phyloP scores from a whole-genome alignment of 1,140 invertebrate species.

The Meloidogyne exigua region DNA sequence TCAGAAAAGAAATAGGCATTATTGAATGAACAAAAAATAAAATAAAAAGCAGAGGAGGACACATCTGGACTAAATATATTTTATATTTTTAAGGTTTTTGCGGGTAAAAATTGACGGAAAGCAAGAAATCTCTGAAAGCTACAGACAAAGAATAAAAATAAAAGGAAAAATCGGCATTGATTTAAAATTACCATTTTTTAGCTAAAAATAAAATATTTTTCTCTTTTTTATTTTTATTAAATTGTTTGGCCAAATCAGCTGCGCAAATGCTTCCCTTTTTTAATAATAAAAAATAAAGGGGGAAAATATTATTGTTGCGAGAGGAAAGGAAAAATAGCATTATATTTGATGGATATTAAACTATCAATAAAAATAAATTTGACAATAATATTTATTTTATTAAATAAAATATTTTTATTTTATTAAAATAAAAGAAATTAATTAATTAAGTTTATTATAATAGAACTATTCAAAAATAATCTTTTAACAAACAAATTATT shows the following conservation, averaged over 20 bases:
- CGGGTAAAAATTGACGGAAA: background rate
- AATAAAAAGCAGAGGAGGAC: background rate
- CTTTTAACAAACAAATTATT: no score
- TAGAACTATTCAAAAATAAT: no score
- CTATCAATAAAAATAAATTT: no score
- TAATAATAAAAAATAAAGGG: background rate
- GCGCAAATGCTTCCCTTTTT: background rate
- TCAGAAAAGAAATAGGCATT: background rate
- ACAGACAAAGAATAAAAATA: background rate
- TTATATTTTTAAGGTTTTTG: constrained; percentile 1
- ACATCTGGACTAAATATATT: background rate
- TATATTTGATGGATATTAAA: background rate
- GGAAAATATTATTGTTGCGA: background rate
- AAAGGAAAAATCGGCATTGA: background rate
- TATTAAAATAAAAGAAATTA: no score
- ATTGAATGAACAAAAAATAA: background rate
- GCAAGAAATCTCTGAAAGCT: background rate
- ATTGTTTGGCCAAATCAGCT: background rate
- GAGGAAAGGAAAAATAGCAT: background rate
- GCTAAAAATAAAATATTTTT: background rate
- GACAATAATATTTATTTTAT: no score
- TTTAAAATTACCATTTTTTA: background rate
- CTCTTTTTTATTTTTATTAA: background rate
- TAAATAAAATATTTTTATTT: no score
- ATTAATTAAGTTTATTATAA: no score